phyloP scores from a whole-genome alignment of 2,797 vertebrate species.

The Lepilemur septentrionalis region DNA sequence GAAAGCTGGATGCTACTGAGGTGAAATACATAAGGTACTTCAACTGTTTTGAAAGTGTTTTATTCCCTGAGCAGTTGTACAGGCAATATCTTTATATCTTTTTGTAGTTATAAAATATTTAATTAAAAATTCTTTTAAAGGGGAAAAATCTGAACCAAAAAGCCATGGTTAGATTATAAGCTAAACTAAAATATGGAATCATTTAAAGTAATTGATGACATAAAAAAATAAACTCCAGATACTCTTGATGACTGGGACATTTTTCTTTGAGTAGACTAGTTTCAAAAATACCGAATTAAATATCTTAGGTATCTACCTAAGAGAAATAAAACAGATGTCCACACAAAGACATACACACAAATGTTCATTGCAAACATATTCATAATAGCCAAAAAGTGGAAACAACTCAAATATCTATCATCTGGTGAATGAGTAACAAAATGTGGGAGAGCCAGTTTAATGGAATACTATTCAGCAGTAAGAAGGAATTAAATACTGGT shows the following conservation, averaged over 20 bases:
- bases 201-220: neutral
- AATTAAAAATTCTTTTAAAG: constrained; percentile 8
- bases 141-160: neutral
- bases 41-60: neutral
- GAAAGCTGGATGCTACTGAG: neutral
- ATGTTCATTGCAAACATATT: neutral
- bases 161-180: neutral
- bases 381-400: neutral
- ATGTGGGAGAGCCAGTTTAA: neutral
- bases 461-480: neutral
- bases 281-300: constrained; percentile 25
- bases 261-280: neutral
- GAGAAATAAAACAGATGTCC: neutral
- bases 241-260: neutral
- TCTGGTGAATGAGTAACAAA: neutral
- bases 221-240: neutral
- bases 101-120: neutral
- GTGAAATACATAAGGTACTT: neutral
- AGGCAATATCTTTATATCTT: neutral
- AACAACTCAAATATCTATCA: neutral
- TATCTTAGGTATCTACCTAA: neutral
- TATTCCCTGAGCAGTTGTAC: neutral
- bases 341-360: neutral
- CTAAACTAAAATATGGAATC: neutral
- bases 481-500: neutral